Conservation (phyloP, 2,888 invertebrate genomes). For the Leptinotarsa haldemani region DNA sequence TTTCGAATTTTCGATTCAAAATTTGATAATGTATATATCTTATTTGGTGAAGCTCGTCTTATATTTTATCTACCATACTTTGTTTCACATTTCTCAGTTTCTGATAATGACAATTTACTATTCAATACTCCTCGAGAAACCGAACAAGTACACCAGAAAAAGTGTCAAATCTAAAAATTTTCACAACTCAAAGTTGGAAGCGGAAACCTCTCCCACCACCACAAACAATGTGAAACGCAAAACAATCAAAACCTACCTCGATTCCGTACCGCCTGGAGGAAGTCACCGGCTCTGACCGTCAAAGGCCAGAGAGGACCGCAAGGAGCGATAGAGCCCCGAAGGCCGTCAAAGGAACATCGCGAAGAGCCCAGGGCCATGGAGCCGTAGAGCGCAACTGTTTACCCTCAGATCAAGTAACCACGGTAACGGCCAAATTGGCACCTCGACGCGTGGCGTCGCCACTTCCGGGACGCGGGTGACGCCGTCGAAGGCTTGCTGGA, state of each 20-base stretch:
- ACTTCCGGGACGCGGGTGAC: slow-evolving; percentile 37
- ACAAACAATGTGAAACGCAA: slow-evolving; percentile 1
- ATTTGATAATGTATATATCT: too few relatives aligned
- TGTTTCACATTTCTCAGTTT: too few relatives aligned
- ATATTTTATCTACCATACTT: too few relatives aligned
- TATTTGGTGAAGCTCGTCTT: too few relatives aligned
- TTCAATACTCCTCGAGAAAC: too few relatives aligned
- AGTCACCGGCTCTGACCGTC: slow-evolving; percentile 6
- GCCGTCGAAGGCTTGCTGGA: slow-evolving; percentile 39
- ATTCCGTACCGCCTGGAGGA: neutral
- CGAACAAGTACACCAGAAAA: too few relatives aligned
- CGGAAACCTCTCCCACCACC: neutral
- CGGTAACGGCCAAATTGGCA: slow-evolving; percentile 45
- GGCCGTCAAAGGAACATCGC: slow-evolving; percentile 31
- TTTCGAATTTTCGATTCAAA: too few relatives aligned
- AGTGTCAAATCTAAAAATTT: neutral
- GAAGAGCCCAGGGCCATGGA: slow-evolving; percentile 36
- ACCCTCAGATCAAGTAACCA: slow-evolving; percentile 48
- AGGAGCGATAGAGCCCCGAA: slow-evolving; percentile 40
- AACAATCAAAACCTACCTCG: slow-evolving; percentile 12
- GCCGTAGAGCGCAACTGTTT: slow-evolving; percentile 46
- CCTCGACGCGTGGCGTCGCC: slow-evolving; percentile 32
- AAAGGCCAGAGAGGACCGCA: slow-evolving; percentile 35
- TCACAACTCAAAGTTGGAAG: neutral
- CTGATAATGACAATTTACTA: too few relatives aligned